These are phyloP conservation scores for Corbicula japonica DNA, from an alignment of 2,888 invertebrate species.

Conservation along the genomic window DNA sequence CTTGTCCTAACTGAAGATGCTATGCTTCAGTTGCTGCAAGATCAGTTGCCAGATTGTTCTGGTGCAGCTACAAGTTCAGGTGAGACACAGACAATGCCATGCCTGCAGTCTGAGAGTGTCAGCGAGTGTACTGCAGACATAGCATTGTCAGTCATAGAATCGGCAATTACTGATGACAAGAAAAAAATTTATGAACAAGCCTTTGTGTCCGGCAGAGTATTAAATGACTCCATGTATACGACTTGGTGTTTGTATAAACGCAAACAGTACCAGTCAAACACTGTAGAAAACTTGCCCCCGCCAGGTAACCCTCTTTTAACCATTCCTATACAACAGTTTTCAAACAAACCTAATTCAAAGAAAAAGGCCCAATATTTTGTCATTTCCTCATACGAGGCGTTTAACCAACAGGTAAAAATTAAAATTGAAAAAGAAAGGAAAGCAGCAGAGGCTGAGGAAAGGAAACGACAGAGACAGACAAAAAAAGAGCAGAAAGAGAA, in stretches of 20 bases:
- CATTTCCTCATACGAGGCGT: too few relatives aligned
- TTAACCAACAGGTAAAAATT: too few relatives aligned
- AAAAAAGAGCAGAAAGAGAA: neutral
- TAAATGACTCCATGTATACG: constrained; percentile 14
- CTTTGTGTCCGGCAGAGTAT: neutral
- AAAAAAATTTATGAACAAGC: neutral
- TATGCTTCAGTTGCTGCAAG: neutral
- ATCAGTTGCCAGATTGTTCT: neutral
- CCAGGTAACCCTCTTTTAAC: too few relatives aligned
- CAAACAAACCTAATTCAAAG: too few relatives aligned
- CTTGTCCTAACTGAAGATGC: neutral
- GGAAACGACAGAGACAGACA: neutral
- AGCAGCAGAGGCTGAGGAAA: neutral
- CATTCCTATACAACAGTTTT: too few relatives aligned
- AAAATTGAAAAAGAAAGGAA: neutral
- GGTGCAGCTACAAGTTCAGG: neutral
- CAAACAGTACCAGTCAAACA: neutral
- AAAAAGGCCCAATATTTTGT: too few relatives aligned
- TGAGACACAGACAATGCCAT: neutral
- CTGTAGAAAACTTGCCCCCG: too few relatives aligned
- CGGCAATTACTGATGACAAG: neutral
- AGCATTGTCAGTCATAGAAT: constrained; percentile 7
- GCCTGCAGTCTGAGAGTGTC: neutral
- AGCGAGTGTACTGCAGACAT: neutral
- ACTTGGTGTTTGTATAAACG: constrained; percentile 8